These are phyloP conservation scores for Botia kubotai DNA, from an alignment of 2,797 vertebrate genomes.

Conservation along the genomic window DNA sequence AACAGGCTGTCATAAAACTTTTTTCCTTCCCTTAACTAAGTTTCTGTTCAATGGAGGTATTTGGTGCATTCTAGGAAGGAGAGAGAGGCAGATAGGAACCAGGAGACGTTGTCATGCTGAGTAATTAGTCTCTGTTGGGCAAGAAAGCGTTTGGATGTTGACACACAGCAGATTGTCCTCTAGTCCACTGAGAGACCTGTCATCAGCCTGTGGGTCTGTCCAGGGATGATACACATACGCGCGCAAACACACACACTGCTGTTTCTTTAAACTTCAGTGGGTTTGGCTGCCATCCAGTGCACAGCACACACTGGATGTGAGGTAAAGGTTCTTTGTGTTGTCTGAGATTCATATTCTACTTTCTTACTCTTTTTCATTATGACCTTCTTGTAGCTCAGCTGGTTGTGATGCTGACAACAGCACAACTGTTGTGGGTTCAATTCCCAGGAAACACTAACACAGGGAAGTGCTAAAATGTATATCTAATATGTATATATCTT, in stretches of 20 bases:
- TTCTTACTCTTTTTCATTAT: background rate
- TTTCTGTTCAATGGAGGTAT: slow-evolving; percentile 40
- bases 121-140: slow-evolving; percentile 66
- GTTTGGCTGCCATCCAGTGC: slow-evolving; percentile 45
- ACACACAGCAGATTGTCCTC: slow-evolving; percentile 62
- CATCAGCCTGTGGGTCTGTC: slow-evolving; percentile 57
- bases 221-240: slow-evolving; percentile 51
- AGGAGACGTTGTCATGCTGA: slow-evolving; percentile 58
- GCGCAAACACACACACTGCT: slow-evolving; percentile 3
- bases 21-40: slow-evolving; percentile 12
- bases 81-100: slow-evolving; percentile 44
- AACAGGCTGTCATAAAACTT: slow-evolving; percentile 49
- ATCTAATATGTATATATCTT: background rate
- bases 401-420: background rate
- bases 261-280: slow-evolving; percentile 33
- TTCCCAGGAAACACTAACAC: too few relatives aligned
- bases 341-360: background rate
- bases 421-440: too few relatives aligned
- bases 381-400: background rate
- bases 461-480: background rate
- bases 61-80: slow-evolving; percentile 34
- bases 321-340: slow-evolving; percentile 16
- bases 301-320: slow-evolving; percentile 5
- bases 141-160: slow-evolving; percentile 60
- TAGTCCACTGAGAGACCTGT: slow-evolving; percentile 62